phyloP scores from a whole-genome alignment of 2,113 vertebrate genomes.

The Uria aalge region DNA sequence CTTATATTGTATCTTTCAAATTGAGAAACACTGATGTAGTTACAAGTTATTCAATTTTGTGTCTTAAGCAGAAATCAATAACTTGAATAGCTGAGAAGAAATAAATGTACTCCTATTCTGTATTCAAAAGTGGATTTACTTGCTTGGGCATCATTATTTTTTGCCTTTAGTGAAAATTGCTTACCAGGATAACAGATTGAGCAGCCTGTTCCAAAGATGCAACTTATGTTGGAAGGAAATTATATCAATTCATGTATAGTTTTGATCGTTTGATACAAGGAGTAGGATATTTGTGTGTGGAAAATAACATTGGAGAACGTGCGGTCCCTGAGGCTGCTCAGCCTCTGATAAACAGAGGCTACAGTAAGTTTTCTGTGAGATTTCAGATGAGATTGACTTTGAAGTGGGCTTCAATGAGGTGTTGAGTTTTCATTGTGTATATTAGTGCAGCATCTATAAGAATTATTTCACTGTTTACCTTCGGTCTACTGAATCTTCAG shows the following conservation, averaged over 20 bases:
- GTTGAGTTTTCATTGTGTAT: background rate
- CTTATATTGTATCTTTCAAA: background rate
- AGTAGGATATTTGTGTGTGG: background rate
- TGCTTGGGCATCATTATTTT: background rate
- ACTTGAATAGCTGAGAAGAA: background rate
- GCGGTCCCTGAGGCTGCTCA: background rate
- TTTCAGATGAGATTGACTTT: background rate
- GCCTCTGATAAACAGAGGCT: background rate
- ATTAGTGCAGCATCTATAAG: background rate
- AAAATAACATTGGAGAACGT: background rate
- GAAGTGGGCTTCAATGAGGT: background rate
- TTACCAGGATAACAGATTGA: background rate
- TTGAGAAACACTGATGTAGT: background rate
- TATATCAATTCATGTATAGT: background rate
- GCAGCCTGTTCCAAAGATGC: background rate
- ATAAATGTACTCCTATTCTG: background rate
- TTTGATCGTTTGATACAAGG: background rate
- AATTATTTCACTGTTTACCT: background rate
- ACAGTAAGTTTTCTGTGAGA: background rate
- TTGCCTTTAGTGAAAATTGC: background rate
- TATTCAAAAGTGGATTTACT: background rate
- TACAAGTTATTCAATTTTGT: background rate
- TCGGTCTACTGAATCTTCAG: background rate
- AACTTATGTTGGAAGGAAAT: background rate
- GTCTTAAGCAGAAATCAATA: conserved; percentile 8